A percentile compares a stretch with the other conserved stretches of the same genome.
Evolutionary conservation across 53 echinoderm and acorn worm species (phyloP).

Genomic region (Apostichopus leukothele): DNA sequence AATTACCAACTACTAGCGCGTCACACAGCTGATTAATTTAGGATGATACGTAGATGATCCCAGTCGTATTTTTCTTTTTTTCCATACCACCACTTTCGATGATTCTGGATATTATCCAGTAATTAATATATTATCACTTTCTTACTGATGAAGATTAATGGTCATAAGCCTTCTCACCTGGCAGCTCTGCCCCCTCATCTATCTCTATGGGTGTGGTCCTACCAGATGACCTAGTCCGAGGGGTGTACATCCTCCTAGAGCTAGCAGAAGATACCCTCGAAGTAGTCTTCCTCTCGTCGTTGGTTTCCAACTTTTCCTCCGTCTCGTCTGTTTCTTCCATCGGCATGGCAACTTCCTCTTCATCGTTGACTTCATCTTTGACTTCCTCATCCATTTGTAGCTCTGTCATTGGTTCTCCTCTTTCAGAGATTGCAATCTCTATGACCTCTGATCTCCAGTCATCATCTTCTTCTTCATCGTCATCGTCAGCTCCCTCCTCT

Average conservation of each 20-base stretch:
- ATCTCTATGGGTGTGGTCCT: slow-evolving; percentile 54
- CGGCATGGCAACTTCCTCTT: background rate
- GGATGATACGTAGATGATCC: no score
- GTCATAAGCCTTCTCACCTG: background rate
- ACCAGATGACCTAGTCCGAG: slow-evolving; percentile 55
- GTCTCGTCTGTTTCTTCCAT: background rate
- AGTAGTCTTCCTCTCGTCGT: background rate
- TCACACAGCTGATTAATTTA: no score
- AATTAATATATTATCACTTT: no score
- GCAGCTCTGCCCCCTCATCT: slow-evolving; percentile 19
- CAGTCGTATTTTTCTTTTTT: no score
- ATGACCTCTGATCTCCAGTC: slow-evolving; percentile 57
- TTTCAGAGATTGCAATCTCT: background rate
- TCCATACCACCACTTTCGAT: no score
- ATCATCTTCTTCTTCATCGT: slow-evolving; percentile 37
- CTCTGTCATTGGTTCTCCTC: background rate
- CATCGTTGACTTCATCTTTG: background rate
- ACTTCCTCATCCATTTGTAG: slow-evolving; percentile 26
- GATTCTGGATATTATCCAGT: no score
- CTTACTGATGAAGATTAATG: background rate
- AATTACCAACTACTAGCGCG: no score
- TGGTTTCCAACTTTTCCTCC: background rate
- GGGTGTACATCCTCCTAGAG: slow-evolving; percentile 54
- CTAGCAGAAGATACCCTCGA: slow-evolving; percentile 45
- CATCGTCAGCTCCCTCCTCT: slow-evolving; percentile 30